Percentiles rank a stretch among this genome's conserved stretches.
phyloP scores from a whole-genome alignment of 2,888 invertebrate species.

The Sinodicranocentrus sp. region DNA sequence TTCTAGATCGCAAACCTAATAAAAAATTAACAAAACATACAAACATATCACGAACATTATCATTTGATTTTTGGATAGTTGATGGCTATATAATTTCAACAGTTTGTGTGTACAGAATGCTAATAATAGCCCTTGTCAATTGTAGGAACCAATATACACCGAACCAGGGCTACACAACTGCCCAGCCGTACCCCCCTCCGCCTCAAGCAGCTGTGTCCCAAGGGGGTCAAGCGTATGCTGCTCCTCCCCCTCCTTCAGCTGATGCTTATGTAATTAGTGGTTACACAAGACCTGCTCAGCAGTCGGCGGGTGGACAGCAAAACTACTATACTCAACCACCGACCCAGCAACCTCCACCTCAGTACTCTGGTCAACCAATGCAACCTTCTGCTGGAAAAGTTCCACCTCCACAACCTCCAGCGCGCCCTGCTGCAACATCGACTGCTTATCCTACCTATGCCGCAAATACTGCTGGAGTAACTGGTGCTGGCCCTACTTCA shows the following conservation, averaged over 20 bases:
- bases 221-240: conserved; percentile 59
- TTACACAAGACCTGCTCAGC: conserved; percentile 73
- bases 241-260: conserved; percentile 61
- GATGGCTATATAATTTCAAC: background rate
- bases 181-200: conserved; percentile 58
- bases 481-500: conserved; percentile 80
- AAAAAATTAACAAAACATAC: no score
- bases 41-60: no score
- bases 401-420: conserved; percentile 47
- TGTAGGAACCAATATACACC: conserved; percentile 72
- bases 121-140: no score
- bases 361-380: conserved; percentile 18
- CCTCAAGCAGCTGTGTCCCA: conserved; percentile 46
- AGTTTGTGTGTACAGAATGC: no score
- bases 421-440: conserved; percentile 72
- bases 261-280: conserved; percentile 74
- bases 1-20: no score
- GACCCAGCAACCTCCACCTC: conserved; percentile 32
- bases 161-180: conserved; percentile 55
- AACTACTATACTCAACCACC: conserved; percentile 63
- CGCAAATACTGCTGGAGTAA: conserved; percentile 78
- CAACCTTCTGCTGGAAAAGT: conserved; percentile 39
- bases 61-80: no score
- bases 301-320: conserved; percentile 46
- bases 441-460: conserved; percentile 74